Conservation (phyloP, 2,113 vertebrate species). For the Ginglymostoma cirratum region DNA sequence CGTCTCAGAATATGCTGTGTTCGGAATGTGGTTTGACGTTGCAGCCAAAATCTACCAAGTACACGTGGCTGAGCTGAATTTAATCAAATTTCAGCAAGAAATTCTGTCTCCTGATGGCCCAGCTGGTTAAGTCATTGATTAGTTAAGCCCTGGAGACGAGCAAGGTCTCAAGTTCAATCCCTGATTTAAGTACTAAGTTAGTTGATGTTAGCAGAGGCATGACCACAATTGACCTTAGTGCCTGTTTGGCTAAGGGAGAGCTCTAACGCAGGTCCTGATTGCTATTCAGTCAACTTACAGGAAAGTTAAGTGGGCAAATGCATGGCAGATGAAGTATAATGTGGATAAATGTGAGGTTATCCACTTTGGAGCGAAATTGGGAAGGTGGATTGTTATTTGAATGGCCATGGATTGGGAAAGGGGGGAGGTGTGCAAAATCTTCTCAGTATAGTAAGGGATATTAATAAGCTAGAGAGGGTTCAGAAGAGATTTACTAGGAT, state of each 20-base stretch:
- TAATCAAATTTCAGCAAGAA: neutral
- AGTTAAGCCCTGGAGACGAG: neutral
- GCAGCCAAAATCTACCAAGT: neutral
- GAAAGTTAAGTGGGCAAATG: neutral
- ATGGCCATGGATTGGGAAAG: no score
- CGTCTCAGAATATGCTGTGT: neutral
- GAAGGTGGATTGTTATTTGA: no score
- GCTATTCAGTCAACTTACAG: neutral
- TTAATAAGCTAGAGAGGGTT: no score
- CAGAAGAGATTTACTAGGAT: no score
- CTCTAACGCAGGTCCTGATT: neutral
- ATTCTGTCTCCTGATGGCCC: neutral
- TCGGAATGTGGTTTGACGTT: neutral
- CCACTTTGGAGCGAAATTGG: no score
- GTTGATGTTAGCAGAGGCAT: neutral
- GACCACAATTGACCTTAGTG: neutral
- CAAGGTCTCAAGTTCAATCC: neutral
- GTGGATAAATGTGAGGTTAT: no score
- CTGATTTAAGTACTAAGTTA: neutral
- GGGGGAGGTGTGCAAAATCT: no score
- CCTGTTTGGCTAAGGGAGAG: neutral
- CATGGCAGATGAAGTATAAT: no score
- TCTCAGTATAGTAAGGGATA: neutral
- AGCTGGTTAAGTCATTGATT: neutral
- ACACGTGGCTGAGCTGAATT: neutral